Evolutionary conservation across 2,113 vertebrate species (phyloP).

Genomic region (Enhydra lutris): DNA sequence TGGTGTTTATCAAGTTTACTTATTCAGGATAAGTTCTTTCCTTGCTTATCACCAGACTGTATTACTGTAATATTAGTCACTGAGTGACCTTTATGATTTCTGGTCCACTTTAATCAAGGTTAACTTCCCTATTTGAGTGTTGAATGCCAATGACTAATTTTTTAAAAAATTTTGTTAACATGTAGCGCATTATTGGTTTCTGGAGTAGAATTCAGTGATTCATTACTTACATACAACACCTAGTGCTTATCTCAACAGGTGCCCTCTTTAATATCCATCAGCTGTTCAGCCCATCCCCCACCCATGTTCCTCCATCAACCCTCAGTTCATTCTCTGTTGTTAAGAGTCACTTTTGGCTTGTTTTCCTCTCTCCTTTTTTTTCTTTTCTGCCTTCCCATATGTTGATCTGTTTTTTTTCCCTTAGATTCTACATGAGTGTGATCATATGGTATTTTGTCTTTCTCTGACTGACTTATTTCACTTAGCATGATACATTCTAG

Average conservation of each 20-base stretch:
- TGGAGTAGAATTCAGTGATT: neutral
- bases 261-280: neutral
- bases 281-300: neutral
- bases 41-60: neutral
- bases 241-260: neutral
- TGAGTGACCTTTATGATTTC: slow-evolving; percentile 43
- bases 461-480: neutral
- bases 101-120: slow-evolving; percentile 42
- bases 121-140: slow-evolving; percentile 40
- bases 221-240: neutral
- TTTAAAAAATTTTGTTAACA: neutral
- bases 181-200: neutral
- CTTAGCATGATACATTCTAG: neutral
- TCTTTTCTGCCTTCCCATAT: neutral
- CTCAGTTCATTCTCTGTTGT: neutral
- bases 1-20: neutral
- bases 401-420: neutral
- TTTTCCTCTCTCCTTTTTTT: neutral
- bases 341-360: neutral
- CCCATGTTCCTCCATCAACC: neutral
- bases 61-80: slow-evolving; percentile 42
- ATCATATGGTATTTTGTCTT: neutral
- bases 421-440: neutral
- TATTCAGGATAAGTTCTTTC: slow-evolving; percentile 31
- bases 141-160: neutral